A percentile compares a stretch with the other conserved stretches of the same genome.
Conservation (phyloP, 2,888 invertebrate genomes). For the Agrotis ipsilon region DNA sequence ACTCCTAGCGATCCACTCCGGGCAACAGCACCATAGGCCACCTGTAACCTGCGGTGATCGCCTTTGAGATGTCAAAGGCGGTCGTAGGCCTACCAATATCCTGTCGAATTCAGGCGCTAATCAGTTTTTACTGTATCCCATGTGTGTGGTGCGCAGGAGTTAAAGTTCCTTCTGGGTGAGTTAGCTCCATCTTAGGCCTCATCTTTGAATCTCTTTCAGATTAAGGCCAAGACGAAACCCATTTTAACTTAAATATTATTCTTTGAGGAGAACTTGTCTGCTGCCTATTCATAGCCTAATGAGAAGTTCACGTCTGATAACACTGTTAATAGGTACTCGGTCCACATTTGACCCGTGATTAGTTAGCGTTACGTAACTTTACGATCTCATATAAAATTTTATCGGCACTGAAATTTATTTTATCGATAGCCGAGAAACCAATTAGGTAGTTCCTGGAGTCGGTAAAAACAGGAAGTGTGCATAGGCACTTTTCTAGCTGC, state of each 20-base stretch:
- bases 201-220: no score
- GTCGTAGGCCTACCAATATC: no score
- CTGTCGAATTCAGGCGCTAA: no score
- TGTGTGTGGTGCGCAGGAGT: no score
- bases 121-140: no score
- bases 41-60: no score
- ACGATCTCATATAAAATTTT: slow-evolving; percentile 50
- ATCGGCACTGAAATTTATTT: slow-evolving; percentile 51
- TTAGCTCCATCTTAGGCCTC: no score
- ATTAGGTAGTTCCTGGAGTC: slow-evolving; percentile 42
- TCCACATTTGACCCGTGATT: slow-evolving; percentile 58
- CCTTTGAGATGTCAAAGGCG: no score
- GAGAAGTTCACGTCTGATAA: slow-evolving; percentile 59
- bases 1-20: no score
- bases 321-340: slow-evolving; percentile 45
- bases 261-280: slow-evolving; percentile 1
- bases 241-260: slow-evolving; percentile 20
- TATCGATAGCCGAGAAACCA: slow-evolving; percentile 51
- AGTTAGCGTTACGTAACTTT: slow-evolving; percentile 52
- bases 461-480: slow-evolving; percentile 39
- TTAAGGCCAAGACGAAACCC: no score
- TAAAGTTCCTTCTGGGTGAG: no score
- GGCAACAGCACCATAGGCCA: no score
- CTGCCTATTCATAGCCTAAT: slow-evolving; percentile 40
- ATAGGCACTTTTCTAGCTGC: slow-evolving; percentile 15